Percentiles rank a stretch among this genome's conserved stretches.
These are phyloP conservation scores for Tipula confusa DNA, from an alignment of 2,888 invertebrate genomes.

Conservation along the genomic window DNA sequence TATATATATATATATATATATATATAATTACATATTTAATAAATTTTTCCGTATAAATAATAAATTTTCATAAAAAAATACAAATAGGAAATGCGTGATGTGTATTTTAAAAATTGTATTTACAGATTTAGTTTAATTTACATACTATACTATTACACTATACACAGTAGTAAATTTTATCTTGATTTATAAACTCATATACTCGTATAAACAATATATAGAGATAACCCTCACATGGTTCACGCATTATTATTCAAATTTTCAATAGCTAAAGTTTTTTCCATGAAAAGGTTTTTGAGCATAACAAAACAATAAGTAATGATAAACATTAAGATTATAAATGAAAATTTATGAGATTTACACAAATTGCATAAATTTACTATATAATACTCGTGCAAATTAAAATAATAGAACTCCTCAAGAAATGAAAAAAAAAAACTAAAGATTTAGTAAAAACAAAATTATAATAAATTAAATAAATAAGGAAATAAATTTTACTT, in stretches of 20 bases:
- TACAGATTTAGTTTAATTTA: background rate
- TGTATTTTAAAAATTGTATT: background rate
- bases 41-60: background rate
- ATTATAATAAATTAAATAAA: constrained; percentile 4
- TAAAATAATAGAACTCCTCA: background rate
- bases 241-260: background rate
- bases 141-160: background rate
- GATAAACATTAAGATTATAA: background rate
- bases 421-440: background rate
- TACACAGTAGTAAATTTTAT: background rate
- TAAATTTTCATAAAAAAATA: background rate
- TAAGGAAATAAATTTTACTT: constrained; percentile 12
- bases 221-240: background rate
- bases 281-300: background rate
- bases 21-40: background rate
- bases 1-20: background rate
- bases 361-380: background rate
- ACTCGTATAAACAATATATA: background rate
- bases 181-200: background rate
- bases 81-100: background rate
- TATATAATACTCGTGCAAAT: background rate
- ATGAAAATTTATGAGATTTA: constrained; percentile 4
- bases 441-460: background rate
- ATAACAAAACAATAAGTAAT: background rate
- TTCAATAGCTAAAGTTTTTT: background rate